Evolutionary conservation across 1,140 invertebrate genomes (phyloP).

Genomic region (Anoplophora glabripennis): DNA sequence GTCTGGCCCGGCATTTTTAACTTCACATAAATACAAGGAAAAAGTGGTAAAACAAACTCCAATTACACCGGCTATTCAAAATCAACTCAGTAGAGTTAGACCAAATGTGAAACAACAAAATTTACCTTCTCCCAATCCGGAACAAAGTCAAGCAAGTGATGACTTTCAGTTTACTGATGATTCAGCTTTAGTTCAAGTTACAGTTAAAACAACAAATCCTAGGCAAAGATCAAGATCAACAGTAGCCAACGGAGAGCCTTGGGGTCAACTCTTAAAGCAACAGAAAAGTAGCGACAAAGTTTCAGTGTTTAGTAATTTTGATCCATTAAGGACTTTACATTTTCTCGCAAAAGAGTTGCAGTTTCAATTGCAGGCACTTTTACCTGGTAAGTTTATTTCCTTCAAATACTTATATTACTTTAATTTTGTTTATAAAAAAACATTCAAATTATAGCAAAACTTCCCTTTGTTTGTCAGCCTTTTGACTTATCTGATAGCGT

Average conservation of each 20-base stretch:
- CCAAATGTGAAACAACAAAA: conserved; percentile 23
- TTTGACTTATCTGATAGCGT: too few species aligned
- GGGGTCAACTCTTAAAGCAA: conserved; percentile 38
- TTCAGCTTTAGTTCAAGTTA: conserved; percentile 27
- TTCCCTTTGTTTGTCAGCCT: too few species aligned
- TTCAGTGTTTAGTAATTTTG: conserved; percentile 42
- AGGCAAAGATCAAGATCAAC: conserved; percentile 31
- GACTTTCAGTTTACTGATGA: conserved; percentile 20
- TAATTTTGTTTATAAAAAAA: too few species aligned
- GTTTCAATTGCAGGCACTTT: conserved; percentile 29
- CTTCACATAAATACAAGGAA: conserved; percentile 2
- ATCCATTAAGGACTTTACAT: conserved; percentile 44
- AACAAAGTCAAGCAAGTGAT: conserved; percentile 6
- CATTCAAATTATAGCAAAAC: too few species aligned
- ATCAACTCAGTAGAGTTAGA: conserved; percentile 8
- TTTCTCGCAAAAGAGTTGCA: conserved; percentile 44
- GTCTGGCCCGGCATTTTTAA: neutral
- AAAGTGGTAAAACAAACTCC: neutral
- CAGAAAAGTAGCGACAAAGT: conserved; percentile 33
- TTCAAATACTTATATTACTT: too few species aligned
- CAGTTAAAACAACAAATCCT: conserved; percentile 23
- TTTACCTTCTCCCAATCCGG: conserved; percentile 11
- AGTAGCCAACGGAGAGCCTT: conserved; percentile 33
- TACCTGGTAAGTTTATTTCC: conserved; percentile 35
- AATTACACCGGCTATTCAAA: conserved; percentile 5